Evolutionary conservation across 2,113 vertebrate species (phyloP).

Genomic region (Gulo gulo): DNA sequence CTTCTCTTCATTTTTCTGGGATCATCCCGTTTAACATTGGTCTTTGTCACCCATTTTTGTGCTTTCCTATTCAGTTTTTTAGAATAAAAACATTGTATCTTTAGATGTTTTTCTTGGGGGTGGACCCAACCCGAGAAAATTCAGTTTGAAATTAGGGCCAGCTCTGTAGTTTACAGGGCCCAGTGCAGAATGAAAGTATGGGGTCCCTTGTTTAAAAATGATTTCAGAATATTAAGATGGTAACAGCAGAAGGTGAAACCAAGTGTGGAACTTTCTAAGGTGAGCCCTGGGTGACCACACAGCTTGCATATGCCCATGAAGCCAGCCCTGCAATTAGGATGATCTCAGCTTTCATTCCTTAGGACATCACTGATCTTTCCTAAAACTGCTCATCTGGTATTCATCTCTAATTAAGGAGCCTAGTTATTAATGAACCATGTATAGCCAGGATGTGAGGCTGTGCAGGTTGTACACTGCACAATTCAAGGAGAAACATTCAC

Average conservation of each 20-base stretch:
- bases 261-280: background rate
- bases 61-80: background rate
- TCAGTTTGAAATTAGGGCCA: background rate
- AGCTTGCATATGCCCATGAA: background rate
- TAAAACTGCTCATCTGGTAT: background rate
- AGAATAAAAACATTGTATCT: background rate
- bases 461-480: no score
- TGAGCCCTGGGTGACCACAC: rapidly evolving
- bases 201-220: background rate
- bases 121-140: background rate
- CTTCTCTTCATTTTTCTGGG: slow-evolving; percentile 1
- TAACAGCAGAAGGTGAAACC: background rate
- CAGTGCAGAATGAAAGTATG: background rate
- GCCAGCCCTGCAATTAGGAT: background rate
- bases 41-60: background rate
- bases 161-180: background rate
- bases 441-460: background rate
- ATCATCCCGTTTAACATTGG: slow-evolving; percentile 45
- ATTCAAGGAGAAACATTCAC: background rate
- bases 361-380: background rate
- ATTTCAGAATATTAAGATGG: background rate
- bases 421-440: background rate
- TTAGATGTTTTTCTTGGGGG: background rate
- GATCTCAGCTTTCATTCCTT: background rate
- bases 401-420: background rate